Evolutionary conservation across 2,797 vertebrate genomes (phyloP), one percentile per base, ranked within the genome.

Genomic region (Dipus sagitta): DNA sequence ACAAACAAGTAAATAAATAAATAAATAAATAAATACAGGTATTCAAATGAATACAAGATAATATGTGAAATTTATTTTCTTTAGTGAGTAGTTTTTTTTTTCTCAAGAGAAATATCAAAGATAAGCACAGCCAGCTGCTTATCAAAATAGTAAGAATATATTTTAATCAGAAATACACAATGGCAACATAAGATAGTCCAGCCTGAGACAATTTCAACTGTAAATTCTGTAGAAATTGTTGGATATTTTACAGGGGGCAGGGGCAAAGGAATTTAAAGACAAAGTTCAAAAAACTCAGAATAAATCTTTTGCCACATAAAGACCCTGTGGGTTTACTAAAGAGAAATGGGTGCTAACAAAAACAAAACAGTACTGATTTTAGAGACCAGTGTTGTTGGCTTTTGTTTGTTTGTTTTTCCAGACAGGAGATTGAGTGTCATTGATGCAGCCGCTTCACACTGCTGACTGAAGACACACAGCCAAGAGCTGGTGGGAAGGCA

Each of bases 41-140:
- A 34, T 47, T 94, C 72, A 60, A 38, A 75, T 62, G 30, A 75
- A 75, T 2, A 23, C 67, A 90, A 70, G n/a, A 65, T 34, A 91
- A 34, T 3, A 32, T 58, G 47, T 47, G 13, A 4, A 24, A 82
- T 85, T 64, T 38, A 14, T 67, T 77, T 79, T 79, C 42, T 58
- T 52, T n/a, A 14, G 34, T n/a, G 58, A 62, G 24, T 71, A 47
- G 9, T n/a, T 38, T 38, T 38, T 77, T 81, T 94, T 6, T 38
- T 62, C 30, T 86, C n/a, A 86, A 93, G 58, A 65, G 9, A 78
- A 6, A 11, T 70, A 21, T 90, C 60, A 80, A 79, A 75, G 68
- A 62, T 38, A 68, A 81, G 58, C 18, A 52, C 3, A 54, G n/a
- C 10, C 47, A 75, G 58, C 15, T 42, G 23, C 28, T 8, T 10